Conservation (phyloP, 2,888 invertebrate genomes). For the Portevinia maculata region DNA sequence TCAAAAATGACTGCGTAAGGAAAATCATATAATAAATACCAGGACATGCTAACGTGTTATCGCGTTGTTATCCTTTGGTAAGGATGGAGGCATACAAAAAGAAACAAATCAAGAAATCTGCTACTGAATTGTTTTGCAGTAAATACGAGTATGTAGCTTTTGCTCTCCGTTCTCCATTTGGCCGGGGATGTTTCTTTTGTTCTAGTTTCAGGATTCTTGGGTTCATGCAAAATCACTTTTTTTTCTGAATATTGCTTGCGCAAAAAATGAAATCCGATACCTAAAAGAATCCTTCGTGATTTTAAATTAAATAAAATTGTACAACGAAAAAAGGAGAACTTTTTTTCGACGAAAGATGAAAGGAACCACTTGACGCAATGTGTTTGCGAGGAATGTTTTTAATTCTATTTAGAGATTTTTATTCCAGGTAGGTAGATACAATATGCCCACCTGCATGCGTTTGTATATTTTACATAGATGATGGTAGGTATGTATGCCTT, state of each 20-base stretch:
- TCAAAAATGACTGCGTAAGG: constrained; percentile 12
- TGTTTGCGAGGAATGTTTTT: no score
- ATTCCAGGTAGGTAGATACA: no score
- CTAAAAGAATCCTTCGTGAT: background rate
- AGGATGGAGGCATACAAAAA: background rate
- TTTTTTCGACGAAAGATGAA: no score
- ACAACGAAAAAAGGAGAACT: no score
- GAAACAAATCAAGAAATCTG: background rate
- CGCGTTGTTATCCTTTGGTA: background rate
- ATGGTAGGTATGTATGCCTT: no score
- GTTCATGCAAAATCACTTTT: constrained; percentile 15
- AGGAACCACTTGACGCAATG: no score
- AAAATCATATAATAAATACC: constrained; percentile 19
- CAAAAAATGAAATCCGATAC: background rate
- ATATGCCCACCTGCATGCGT: no score
- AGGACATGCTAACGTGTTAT: constrained; percentile 3
- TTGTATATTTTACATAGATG: no score
- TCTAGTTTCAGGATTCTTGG: constrained; percentile 1
- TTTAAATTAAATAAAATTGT: constrained; percentile 17
- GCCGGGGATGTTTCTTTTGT: background rate
- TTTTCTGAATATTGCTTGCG: background rate
- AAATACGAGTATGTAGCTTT: background rate
- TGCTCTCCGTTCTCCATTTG: background rate
- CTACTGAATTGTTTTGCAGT: background rate
- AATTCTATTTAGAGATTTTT: no score